These are phyloP conservation scores for Connochaetes taurinus DNA, from an alignment of 2,113 vertebrate genomes.

Conservation along the genomic window DNA sequence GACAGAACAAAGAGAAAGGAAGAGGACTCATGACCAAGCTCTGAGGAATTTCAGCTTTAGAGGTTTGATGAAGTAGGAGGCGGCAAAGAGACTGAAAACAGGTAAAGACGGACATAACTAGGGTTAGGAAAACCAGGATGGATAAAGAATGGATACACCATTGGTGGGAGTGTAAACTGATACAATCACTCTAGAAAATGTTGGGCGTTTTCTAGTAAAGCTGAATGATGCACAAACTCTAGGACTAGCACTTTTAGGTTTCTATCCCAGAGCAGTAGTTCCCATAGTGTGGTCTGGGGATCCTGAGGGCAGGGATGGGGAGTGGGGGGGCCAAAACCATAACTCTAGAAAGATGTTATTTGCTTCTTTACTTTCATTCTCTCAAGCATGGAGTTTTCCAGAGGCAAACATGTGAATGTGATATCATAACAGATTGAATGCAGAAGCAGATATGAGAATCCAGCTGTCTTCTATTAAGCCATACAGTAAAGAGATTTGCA, in stretches of 20 bases:
- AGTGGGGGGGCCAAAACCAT: background rate
- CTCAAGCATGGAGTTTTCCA: constrained; percentile 41
- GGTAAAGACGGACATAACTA: background rate
- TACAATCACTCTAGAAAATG: constrained; percentile 16
- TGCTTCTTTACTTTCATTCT: constrained; percentile 12
- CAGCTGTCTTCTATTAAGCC: constrained; percentile 37
- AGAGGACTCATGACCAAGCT: background rate
- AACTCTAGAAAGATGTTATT: constrained; percentile 22
- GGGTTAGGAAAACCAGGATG: background rate
- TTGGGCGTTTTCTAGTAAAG: constrained; percentile 29
- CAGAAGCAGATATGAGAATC: constrained; percentile 30
- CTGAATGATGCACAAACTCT: background rate
- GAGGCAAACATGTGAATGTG: background rate
- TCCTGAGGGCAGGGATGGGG: background rate
- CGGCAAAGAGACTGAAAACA: background rate
- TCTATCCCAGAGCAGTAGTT: background rate
- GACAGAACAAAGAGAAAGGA: background rate
- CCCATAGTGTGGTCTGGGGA: background rate
- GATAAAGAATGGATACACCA: background rate
- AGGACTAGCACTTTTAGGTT: background rate
- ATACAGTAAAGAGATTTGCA: constrained; percentile 28
- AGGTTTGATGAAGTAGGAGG: background rate
- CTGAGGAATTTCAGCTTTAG: background rate
- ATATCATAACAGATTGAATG: constrained; percentile 21
- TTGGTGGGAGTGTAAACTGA: background rate